Conservation (phyloP, 2,888 invertebrate species). For the Drosophila mettleri region DNA sequence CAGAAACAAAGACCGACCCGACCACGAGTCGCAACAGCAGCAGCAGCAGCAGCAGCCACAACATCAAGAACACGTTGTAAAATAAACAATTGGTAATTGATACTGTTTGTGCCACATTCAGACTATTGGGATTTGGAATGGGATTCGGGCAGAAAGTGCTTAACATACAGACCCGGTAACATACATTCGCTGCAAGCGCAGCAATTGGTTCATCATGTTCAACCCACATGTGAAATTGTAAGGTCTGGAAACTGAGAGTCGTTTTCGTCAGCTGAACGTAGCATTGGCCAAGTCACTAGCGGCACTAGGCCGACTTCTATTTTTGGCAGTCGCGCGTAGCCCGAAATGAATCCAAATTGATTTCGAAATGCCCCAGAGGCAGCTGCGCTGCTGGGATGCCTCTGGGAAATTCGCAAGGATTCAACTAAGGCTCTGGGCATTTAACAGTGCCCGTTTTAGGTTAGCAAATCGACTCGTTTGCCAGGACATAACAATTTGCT, state of each 20-base stretch:
- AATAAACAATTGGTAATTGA: constrained; percentile 80
- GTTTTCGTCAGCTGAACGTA: constrained; percentile 12
- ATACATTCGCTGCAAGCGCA: constrained; percentile 49
- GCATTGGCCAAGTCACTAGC: constrained; percentile 9
- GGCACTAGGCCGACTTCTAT: not conserved
- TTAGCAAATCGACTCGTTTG: constrained; percentile 55
- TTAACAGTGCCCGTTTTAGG: constrained; percentile 41
- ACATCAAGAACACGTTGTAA: constrained; percentile 51
- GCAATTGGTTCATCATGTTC: constrained; percentile 7
- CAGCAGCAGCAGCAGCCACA: constrained; percentile 23
- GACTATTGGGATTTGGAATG: constrained; percentile 44
- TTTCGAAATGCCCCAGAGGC: constrained; percentile 47
- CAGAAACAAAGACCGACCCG: constrained; percentile 27
- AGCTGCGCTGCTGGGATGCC: constrained; percentile 42
- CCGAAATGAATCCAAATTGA: constrained; percentile 67
- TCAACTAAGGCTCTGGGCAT: constrained; percentile 11
- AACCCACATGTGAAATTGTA: constrained; percentile 48
- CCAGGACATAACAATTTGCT: constrained; percentile 72
- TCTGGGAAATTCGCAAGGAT: constrained; percentile 56
- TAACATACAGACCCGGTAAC: constrained; percentile 66
- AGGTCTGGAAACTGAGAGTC: constrained; percentile 65
- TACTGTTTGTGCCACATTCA: constrained; percentile 62
- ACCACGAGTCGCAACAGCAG: constrained; percentile 13
- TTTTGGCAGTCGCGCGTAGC: constrained; percentile 57
- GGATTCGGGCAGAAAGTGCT: constrained; percentile 38